phyloP scores from a whole-genome alignment of 2,113 vertebrate genomes.

The Redunca redunca region DNA sequence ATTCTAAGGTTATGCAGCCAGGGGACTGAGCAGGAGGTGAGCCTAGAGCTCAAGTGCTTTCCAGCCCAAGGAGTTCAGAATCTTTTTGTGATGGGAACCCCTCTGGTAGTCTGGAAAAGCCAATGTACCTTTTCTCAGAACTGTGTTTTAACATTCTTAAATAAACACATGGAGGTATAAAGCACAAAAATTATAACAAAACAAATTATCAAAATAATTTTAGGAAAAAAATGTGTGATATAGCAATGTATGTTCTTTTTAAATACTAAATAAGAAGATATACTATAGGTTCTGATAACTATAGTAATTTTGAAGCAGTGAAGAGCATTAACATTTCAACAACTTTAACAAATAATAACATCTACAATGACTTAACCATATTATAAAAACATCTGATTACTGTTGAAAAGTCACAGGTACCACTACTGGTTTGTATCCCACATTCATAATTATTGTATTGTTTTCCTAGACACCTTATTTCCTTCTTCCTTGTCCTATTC shows the following conservation, averaged over 20 bases:
- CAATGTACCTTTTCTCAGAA: not conserved
- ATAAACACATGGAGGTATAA: not conserved
- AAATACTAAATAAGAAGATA: not conserved
- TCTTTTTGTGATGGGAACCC: not conserved
- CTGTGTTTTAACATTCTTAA: not conserved
- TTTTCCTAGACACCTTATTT: not conserved
- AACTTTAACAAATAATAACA: not conserved
- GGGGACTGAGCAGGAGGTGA: not conserved
- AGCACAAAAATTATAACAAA: not conserved
- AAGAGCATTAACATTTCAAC: not conserved
- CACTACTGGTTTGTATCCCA: not conserved
- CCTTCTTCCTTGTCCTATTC: not conserved
- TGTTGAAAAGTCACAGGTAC: not conserved
- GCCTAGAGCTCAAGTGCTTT: not conserved
- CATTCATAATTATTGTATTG: not conserved
- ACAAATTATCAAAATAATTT: not conserved
- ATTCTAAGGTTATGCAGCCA: not conserved
- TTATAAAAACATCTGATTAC: not conserved
- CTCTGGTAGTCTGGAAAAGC: not conserved
- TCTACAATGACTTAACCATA: not conserved
- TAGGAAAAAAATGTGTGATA: not conserved
- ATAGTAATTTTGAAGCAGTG: not conserved
- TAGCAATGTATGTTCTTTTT: not conserved
- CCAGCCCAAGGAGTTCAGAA: not conserved
- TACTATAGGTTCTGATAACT: not conserved